Percentiles rank a stretch among this genome's conserved stretches.
These are phyloP conservation scores for Ptychoptera contaminata DNA, from an alignment of 2,888 invertebrate species.

Conservation along the genomic window DNA sequence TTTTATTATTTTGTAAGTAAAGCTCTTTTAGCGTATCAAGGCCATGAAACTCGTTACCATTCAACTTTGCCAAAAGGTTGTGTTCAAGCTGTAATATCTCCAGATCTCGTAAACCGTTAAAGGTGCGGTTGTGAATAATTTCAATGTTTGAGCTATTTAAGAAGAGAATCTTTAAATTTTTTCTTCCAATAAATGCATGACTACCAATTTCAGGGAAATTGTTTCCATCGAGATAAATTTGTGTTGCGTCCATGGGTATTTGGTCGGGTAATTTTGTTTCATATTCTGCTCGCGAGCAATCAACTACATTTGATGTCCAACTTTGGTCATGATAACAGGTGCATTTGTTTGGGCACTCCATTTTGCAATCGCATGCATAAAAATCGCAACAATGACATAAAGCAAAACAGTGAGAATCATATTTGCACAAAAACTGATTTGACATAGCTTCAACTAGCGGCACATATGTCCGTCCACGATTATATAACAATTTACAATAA, in stretches of 20 bases:
- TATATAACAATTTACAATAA: slow-evolving; percentile 75
- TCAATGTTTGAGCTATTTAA: slow-evolving; percentile 79
- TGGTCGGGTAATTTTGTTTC: slow-evolving; percentile 65
- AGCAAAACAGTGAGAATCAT: slow-evolving; percentile 85
- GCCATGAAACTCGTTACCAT: slow-evolving; percentile 72
- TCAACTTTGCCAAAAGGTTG: slow-evolving; percentile 62
- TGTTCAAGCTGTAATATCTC: slow-evolving; percentile 73
- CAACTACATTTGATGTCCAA: slow-evolving; percentile 86
- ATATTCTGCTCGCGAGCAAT: slow-evolving; percentile 71
- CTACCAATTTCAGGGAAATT: slow-evolving; percentile 73
- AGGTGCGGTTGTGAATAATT: slow-evolving; percentile 74
- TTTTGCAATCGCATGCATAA: slow-evolving; percentile 93
- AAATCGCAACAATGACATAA: slow-evolving; percentile 93
- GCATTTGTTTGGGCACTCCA: slow-evolving; percentile 88
- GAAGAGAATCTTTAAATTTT: slow-evolving; percentile 73
- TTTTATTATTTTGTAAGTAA: slow-evolving; percentile 73
- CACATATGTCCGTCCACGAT: slow-evolving; percentile 67
- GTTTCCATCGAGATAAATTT: slow-evolving; percentile 85
- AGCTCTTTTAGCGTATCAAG: slow-evolving; percentile 70
- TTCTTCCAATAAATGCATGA: slow-evolving; percentile 87
- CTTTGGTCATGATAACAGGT: slow-evolving; percentile 88
- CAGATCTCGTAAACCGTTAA: slow-evolving; percentile 70
- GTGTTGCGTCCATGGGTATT: slow-evolving; percentile 91
- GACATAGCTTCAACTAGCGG: slow-evolving; percentile 74
- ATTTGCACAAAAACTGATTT: slow-evolving; percentile 82